These are phyloP conservation scores for Meloe dianella DNA, from an alignment of 2,888 invertebrate species.

Conservation along the genomic window DNA sequence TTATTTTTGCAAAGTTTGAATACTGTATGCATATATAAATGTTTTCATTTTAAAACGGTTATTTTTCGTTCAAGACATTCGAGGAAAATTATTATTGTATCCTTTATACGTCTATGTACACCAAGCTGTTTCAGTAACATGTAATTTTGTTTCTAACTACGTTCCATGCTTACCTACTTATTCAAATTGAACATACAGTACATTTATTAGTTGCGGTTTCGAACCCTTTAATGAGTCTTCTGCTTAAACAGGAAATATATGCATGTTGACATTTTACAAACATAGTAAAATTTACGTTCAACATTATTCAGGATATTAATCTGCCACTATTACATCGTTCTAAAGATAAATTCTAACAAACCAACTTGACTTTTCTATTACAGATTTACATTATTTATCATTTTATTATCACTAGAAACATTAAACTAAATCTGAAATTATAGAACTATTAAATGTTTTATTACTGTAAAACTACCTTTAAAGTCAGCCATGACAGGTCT, in stretches of 20 bases:
- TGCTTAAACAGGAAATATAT: constrained; percentile 14
- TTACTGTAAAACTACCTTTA: neutral
- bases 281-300: constrained; percentile 7
- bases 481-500: neutral
- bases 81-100: no score
- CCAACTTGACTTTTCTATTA: neutral
- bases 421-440: neutral
- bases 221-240: constrained; percentile 18
- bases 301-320: constrained; percentile 12
- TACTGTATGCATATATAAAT: neutral
- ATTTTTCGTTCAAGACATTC: no score
- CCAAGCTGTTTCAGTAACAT: neutral
- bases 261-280: constrained; percentile 11
- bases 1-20: neutral
- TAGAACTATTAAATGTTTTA: neutral
- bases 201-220: constrained; percentile 27
- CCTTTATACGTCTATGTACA: neutral
- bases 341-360: neutral
- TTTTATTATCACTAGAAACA: neutral
- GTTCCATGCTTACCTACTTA: constrained; percentile 10
- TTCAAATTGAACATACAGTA: constrained; percentile 22
- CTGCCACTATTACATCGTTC: constrained; percentile 4
- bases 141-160: neutral
- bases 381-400: neutral
- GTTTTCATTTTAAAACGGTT: neutral